A percentile compares a stretch with the other conserved stretches of the same genome.
These are phyloP conservation scores for Stenodera caucasica DNA, from an alignment of 2,888 invertebrate genomes.

Conservation along the genomic window DNA sequence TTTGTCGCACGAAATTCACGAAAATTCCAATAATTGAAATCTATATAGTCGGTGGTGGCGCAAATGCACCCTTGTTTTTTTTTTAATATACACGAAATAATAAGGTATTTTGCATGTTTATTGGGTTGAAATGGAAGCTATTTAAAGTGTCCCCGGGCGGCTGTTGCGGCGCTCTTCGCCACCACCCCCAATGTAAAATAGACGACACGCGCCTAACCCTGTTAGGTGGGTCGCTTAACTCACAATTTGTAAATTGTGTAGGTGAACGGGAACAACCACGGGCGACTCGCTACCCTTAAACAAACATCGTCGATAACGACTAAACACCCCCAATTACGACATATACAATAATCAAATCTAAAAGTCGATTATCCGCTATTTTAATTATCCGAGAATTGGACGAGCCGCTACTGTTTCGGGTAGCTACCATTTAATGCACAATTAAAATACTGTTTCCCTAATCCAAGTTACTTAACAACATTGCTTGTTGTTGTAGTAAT, in stretches of 20 bases:
- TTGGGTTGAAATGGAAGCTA: slow-evolving; percentile 57
- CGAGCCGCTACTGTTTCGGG: slow-evolving; percentile 10
- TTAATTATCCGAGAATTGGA: too few relatives aligned
- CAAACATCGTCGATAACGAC: slow-evolving; percentile 22
- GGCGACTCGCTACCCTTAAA: slow-evolving; percentile 26
- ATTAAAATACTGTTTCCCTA: slow-evolving; percentile 55
- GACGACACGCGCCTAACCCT: slow-evolving; percentile 46
- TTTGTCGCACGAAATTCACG: too few relatives aligned
- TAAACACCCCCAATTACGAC: neutral
- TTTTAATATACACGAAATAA: slow-evolving; percentile 39
- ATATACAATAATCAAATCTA: too few relatives aligned
- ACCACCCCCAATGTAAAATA: slow-evolving; percentile 23
- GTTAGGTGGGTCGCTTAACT: slow-evolving; percentile 38
- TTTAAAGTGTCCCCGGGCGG: slow-evolving; percentile 56
- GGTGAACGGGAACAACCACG: neutral
- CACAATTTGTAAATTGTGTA: neutral
- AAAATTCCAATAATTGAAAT: neutral
- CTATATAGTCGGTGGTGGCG: neutral
- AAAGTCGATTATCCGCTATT: too few relatives aligned
- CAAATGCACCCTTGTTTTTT: neutral
- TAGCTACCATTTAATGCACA: slow-evolving; percentile 49
- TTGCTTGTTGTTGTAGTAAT: slow-evolving; percentile 32
- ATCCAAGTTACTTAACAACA: slow-evolving; percentile 48
- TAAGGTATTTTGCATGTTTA: slow-evolving; percentile 59
- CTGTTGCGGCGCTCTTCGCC: slow-evolving; percentile 26